These are phyloP conservation scores for Beroe ovata DNA, from an alignment of 37 sponge, comb jelly and placozoan species.

Conservation along the genomic window DNA sequence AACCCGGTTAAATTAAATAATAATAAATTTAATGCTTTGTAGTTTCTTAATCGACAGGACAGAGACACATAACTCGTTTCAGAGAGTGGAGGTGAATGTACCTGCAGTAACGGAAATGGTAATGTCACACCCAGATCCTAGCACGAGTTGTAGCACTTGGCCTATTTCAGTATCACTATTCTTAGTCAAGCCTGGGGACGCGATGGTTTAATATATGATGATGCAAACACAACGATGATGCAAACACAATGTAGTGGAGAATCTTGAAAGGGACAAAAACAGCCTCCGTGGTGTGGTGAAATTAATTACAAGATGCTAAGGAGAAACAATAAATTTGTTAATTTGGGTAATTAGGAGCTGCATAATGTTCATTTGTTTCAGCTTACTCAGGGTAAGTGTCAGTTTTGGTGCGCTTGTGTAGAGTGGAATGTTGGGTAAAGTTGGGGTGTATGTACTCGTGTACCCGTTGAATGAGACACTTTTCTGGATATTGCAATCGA, in stretches of 20 bases:
- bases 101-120: not conserved
- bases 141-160: not conserved
- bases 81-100: not conserved
- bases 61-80: too few species aligned
- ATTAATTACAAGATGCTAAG: too few species aligned
- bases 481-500: not conserved
- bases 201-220: not conserved
- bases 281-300: too few species aligned
- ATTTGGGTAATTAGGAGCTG: too few species aligned
- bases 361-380: too few species aligned
- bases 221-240: too few species aligned
- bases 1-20: too few species aligned
- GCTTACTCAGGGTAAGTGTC: not conserved
- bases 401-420: not conserved
- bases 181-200: not conserved
- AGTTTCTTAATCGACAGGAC: too few species aligned
- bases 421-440: not conserved
- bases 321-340: too few species aligned
- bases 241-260: too few species aligned
- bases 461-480: not conserved
- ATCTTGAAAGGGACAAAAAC: too few species aligned
- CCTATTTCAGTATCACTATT: not conserved
- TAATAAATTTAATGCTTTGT: too few species aligned
- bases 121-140: not conserved
- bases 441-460: not conserved